These are phyloP conservation scores for Melikaiella ostensackeni DNA, from an alignment of 2,888 invertebrate genomes.

Conservation along the genomic window DNA sequence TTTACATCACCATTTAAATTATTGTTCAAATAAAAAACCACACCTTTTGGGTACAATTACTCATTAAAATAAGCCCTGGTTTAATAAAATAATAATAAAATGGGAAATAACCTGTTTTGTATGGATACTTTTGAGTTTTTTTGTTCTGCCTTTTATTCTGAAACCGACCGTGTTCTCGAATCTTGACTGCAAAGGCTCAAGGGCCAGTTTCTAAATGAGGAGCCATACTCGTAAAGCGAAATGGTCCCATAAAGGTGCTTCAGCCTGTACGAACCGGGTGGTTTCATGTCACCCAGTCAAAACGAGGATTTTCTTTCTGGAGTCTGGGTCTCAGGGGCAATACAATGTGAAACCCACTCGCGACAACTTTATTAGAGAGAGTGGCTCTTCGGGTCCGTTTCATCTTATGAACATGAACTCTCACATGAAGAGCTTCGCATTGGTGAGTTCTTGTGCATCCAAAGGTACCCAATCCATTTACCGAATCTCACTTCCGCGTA, in stretches of 20 bases:
- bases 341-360: slow-evolving; percentile 63
- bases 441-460: slow-evolving; percentile 30
- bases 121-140: neutral
- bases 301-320: slow-evolving; percentile 50
- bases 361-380: slow-evolving; percentile 67
- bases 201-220: slow-evolving; percentile 54
- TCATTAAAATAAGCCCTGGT: no score
- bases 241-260: slow-evolving; percentile 65
- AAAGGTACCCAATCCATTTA: slow-evolving; percentile 54
- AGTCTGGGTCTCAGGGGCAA: slow-evolving; percentile 49
- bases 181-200: neutral
- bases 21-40: no score
- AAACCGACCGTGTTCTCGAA: neutral
- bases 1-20: no score
- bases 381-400: slow-evolving; percentile 1
- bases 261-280: slow-evolving; percentile 58
- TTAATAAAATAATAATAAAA: neutral
- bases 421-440: neutral
- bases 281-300: slow-evolving; percentile 52
- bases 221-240: slow-evolving; percentile 63
- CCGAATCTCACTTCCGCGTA: slow-evolving; percentile 58
- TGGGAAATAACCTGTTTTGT: neutral
- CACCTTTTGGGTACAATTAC: no score
- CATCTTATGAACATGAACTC: slow-evolving; percentile 26
- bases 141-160: neutral